Evolutionary conservation across 2,888 invertebrate species (phyloP).

Genomic region (Agrotis segetum): DNA sequence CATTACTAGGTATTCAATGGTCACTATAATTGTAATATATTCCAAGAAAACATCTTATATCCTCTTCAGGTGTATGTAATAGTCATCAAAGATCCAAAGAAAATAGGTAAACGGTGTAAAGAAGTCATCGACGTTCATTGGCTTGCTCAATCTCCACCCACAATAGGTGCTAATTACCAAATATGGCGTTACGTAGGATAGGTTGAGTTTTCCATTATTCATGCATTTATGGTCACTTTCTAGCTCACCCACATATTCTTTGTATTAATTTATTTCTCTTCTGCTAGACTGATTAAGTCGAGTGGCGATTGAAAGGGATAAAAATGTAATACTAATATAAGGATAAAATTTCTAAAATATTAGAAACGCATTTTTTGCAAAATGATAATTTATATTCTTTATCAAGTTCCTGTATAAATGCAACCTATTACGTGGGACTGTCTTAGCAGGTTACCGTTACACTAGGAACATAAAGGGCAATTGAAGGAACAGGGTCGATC

Average conservation of each 20-base stretch:
- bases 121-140: constrained; percentile 28
- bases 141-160: constrained; percentile 51
- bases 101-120: constrained; percentile 27
- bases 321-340: too few relatives aligned
- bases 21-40: not conserved
- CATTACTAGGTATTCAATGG: not conserved
- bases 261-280: not conserved
- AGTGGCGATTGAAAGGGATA: too few relatives aligned
- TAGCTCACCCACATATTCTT: constrained; percentile 19
- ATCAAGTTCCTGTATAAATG: too few relatives aligned
- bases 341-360: too few relatives aligned
- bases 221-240: constrained; percentile 23
- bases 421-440: too few relatives aligned
- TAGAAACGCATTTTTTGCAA: too few relatives aligned
- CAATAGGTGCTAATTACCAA: constrained; percentile 45
- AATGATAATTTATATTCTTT: too few relatives aligned
- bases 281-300: too few relatives aligned
- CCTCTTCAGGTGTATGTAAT: not conserved
- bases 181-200: constrained; percentile 33
- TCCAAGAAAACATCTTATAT: not conserved
- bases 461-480: too few relatives aligned
- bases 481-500: too few relatives aligned
- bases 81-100: constrained; percentile 10
- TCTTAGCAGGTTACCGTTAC: too few relatives aligned
- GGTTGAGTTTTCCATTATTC: constrained; percentile 12